Evolutionary conservation across 2,797 vertebrate species (phyloP), one percentile per base, ranked within the genome.

Genomic region (Anomalospiza imberbis): DNA sequence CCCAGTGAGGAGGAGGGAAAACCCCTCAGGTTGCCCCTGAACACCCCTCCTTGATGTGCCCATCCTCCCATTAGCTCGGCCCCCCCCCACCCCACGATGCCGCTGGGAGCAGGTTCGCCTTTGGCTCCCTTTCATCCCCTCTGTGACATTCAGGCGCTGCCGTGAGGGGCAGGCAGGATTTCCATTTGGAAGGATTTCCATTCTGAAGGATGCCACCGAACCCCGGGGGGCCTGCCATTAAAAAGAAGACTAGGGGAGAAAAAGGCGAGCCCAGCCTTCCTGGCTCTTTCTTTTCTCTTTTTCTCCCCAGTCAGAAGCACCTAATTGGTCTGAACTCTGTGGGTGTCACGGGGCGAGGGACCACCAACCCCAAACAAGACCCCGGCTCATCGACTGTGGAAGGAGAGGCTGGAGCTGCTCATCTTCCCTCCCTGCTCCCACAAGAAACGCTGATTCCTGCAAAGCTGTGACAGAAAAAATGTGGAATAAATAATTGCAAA

Each of bases 181-280:
- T 95, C 95, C 93, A 93, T 89, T 94, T 61, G 65, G 91, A 94
- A 93, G 91, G 76, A 62, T 20, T 89, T 84, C 95, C 95, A 91
- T 85, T 95, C 65, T 72, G 76, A 93, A 87, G 92, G 83, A 85
- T 21, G 34, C 68, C 3, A 7, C 62, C 5, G 32, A 88, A 93
- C 47, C 91, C 82, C 95, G 6, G 0, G 93, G 96, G 95, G 57
- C 76, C 76, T 89, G 70, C 93, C 86, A 79, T 93, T 94, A 94
- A 94, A 95, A 77, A 24, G 71, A 62, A 66, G 85, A 48, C 5
- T 4, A 83, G 60, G 78, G 47, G 82, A 68, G 84, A 83, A 83
- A 89, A 85, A 87, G 67, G 48, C 0, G 0, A 89, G n/a, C 60
- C 34, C 50, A 31, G 68, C 42, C 65, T 36, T 22, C 62, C 68